Evolutionary conservation across 2,113 vertebrate species (phyloP), one percentile per base, ranked within the genome.

Genomic region (Erinaceus europaeus): DNA sequence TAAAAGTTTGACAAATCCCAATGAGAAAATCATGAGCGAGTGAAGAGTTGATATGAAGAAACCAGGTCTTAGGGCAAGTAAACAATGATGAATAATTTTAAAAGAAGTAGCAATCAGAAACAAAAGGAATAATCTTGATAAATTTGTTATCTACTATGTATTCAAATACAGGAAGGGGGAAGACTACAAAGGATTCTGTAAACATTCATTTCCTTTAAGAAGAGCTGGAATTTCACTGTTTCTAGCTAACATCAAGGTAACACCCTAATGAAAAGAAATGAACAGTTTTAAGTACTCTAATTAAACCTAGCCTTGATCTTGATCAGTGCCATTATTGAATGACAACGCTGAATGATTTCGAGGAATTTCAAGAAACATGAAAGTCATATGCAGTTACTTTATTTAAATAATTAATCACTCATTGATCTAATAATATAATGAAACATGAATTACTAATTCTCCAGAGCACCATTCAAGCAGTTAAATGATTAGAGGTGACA

Each of bases 1-100:
- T 20, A 84, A 90, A 93, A 18, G 36, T 50, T 80, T 90, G 87
- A 91, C 32, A 91, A 75, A 20, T 84, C 20, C 4, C 32, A 76
- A 29, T 55, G 67, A 93, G 50, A 86, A 93, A 76, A 46, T 72
- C 15, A 38, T 3, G 59, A 29, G 14, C 48, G 84, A 75, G 40
- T 40, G 55, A 76, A 38, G 36, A 6, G 18, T 27, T 80, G 8
- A 25, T 80, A 76, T 7, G n/a, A 88, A 89, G 68, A 42, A 6
- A 0, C 6, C 11, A 25, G 65, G 72, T 0, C 29, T 74, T 17
- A 50, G 32, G 69, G 42, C 27, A 94, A 85, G 42, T n/a, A 62
- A 83, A 65, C 5, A 83, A 38, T 23, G 55, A 8, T 8, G 34
- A 4, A 44, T 21, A 84, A 61, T 91, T 73, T 68, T 68, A 91